These are phyloP conservation scores for Myripristis jacobus DNA, from an alignment of 2,797 vertebrate genomes.

Conservation along the genomic window DNA sequence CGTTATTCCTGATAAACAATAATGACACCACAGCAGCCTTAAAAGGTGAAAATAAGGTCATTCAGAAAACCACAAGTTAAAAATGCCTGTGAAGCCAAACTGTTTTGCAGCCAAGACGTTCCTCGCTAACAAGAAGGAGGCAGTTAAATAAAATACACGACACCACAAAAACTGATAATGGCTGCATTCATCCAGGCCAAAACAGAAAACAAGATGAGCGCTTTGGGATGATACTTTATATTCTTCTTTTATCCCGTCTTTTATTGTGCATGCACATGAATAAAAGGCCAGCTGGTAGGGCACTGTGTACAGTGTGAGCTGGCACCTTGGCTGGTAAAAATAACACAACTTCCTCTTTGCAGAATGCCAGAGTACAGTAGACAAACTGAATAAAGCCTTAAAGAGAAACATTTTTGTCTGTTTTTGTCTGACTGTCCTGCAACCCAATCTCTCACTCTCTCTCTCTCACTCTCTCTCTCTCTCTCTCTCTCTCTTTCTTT, in stretches of 20 bases:
- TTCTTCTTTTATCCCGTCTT: background rate
- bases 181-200: slow-evolving; percentile 10
- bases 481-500: background rate
- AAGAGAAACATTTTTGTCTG: no score
- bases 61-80: background rate
- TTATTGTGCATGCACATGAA: background rate
- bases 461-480: background rate
- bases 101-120: background rate
- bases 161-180: slow-evolving; percentile 7
- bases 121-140: no score
- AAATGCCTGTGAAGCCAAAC: background rate
- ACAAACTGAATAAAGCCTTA: background rate
- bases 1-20: background rate
- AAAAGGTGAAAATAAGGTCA: background rate
- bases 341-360: slow-evolving; percentile 1
- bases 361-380: accelerated
- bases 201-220: background rate
- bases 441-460: background rate
- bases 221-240: slow-evolving; percentile 14
- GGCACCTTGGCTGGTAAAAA: background rate
- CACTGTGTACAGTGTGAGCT: slow-evolving; percentile 7
- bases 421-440: background rate
- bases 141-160: background rate
- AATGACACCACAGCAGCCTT: background rate
- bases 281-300: background rate